Evolutionary conservation across 2,888 invertebrate species (phyloP).

Genomic region (Proisotoma minuta): DNA sequence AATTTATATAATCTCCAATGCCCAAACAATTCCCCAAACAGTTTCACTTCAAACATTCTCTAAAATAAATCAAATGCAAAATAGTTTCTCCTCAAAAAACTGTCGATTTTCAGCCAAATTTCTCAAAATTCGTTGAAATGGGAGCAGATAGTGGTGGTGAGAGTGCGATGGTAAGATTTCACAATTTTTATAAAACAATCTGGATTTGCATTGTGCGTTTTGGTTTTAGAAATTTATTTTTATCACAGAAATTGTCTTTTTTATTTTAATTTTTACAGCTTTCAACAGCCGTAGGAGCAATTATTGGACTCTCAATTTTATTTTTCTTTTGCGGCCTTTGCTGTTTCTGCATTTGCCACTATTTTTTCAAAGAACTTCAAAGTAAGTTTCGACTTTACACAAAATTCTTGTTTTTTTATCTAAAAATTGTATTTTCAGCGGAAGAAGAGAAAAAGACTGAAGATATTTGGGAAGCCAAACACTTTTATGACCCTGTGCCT

Average conservation of each 20-base stretch:
- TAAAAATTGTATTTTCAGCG: not conserved
- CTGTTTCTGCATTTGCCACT: constrained; percentile 25
- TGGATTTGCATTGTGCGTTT: not conserved
- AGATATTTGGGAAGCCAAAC: constrained; percentile 25
- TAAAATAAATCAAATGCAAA: not conserved
- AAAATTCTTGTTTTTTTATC: not conserved
- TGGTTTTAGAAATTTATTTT: not conserved
- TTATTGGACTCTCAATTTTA: constrained; percentile 30
- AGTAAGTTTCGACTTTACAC: not conserved
- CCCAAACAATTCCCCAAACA: not conserved
- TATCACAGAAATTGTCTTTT: not conserved
- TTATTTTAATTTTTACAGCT: not conserved
- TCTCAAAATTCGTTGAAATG: not conserved
- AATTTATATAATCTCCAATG: too few relatives aligned
- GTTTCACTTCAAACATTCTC: not conserved
- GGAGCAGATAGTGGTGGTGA: not conserved
- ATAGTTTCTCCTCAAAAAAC: too few relatives aligned
- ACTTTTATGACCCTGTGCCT: constrained; percentile 33
- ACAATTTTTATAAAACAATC: not conserved
- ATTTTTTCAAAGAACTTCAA: constrained; percentile 20
- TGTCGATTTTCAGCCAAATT: too few relatives aligned
- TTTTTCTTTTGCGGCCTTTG: constrained; percentile 31
- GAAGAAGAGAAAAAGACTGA: too few relatives aligned
- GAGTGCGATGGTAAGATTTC: not conserved
- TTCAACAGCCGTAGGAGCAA: not conserved